Percentiles rank a stretch among this genome's conserved stretches.
Conservation (phyloP, 2,797 vertebrate genomes). For the Sebastes flavidus region DNA sequence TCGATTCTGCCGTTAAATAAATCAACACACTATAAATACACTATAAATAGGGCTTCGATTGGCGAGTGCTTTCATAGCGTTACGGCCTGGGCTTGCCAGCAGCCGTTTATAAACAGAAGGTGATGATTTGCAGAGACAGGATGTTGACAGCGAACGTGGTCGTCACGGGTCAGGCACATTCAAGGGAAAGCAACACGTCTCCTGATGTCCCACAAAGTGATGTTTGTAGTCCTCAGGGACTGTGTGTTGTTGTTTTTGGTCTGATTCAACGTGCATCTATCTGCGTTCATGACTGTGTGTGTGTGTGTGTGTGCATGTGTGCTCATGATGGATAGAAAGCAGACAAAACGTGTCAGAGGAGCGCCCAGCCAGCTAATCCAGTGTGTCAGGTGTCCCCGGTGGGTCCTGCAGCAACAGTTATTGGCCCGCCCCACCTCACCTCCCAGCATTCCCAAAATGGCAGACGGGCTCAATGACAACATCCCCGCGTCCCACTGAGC, state of each 20-base stretch:
- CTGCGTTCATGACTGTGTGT: conserved; percentile 8
- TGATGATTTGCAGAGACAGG: conserved; percentile 64
- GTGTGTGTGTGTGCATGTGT: neutral
- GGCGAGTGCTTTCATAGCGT: neutral
- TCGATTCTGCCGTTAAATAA: no score
- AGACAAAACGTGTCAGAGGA: conserved; percentile 66
- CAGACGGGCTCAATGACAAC: conserved; percentile 51
- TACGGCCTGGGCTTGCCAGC: conserved; percentile 5
- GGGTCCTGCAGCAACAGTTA: conserved; percentile 54
- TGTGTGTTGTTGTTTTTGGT: conserved; percentile 12
- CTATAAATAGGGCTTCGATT: neutral
- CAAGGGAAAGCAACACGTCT: conserved; percentile 58
- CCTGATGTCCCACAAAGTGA: conserved; percentile 63
- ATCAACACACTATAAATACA: neutral
- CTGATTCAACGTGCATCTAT: conserved; percentile 23
- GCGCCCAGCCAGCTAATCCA: conserved; percentile 56
- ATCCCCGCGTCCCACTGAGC: conserved; percentile 26
- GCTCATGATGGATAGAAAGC: conserved; percentile 61
- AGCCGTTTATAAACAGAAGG: conserved; percentile 33
- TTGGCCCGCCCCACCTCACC: conserved; percentile 24
- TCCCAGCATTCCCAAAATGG: conserved; percentile 39
- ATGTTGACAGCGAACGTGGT: conserved; percentile 64
- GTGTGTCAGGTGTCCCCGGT: conserved; percentile 68
- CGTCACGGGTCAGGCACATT: conserved; percentile 57
- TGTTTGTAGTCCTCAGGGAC: conserved; percentile 59